Conservation (phyloP, 1,140 invertebrate species). For the Coptotermes formosanus region DNA sequence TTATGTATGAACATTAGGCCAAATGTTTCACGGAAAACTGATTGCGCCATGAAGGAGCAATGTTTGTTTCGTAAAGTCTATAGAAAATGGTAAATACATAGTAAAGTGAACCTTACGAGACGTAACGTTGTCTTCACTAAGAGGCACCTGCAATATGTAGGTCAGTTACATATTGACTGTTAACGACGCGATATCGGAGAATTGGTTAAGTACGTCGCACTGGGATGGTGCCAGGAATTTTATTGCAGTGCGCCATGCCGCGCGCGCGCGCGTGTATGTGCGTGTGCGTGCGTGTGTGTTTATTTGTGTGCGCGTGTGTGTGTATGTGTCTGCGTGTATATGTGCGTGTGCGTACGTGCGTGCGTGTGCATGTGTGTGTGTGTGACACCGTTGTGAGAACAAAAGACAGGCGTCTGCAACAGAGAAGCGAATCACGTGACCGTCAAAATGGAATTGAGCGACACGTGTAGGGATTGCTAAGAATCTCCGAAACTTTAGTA, state of each 20-base stretch:
- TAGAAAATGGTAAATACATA: background rate
- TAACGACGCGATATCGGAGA: background rate
- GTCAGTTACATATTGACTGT: constrained; percentile 8
- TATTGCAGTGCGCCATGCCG: background rate
- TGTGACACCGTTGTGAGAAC: background rate
- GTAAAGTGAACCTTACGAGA: background rate
- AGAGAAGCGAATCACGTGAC: too few species aligned
- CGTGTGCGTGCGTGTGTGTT: too few species aligned
- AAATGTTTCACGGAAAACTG: background rate
- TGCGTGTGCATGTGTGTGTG: too few species aligned
- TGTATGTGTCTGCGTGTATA: too few species aligned
- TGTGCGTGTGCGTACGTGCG: too few species aligned
- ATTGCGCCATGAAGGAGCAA: background rate
- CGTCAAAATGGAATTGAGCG: too few species aligned
- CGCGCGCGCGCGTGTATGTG: too few species aligned
- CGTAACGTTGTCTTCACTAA: background rate
- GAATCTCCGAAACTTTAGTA: too few species aligned
- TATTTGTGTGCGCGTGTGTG: too few species aligned
- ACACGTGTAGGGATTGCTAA: too few species aligned
- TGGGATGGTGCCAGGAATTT: background rate
- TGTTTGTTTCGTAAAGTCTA: background rate
- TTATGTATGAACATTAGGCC: background rate
- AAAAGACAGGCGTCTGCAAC: too few species aligned
- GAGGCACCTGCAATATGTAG: background rate
- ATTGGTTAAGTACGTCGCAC: background rate